Conservation (phyloP, 2,113 vertebrate species). For the Oceanodroma tethys region DNA sequence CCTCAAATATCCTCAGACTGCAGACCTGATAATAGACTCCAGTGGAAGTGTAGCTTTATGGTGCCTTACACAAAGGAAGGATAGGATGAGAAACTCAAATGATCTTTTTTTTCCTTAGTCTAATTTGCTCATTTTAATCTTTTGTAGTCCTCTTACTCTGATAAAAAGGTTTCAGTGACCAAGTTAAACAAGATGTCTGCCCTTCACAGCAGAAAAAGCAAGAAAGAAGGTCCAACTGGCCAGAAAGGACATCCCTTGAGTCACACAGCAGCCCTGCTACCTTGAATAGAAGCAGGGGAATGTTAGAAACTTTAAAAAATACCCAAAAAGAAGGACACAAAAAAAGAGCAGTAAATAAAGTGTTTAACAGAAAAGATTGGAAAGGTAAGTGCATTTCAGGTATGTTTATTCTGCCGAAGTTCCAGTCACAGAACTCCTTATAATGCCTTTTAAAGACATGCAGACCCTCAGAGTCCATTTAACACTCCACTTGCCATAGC, state of each 20-base stretch:
- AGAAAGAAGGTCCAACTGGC: not conserved
- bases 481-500: not conserved
- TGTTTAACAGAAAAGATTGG: not conserved
- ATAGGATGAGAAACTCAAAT: not conserved
- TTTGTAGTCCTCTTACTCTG: not conserved
- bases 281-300: not conserved
- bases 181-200: not conserved
- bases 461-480: not conserved
- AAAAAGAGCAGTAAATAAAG: not conserved
- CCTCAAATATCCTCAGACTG: rapidly evolving
- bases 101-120: not conserved
- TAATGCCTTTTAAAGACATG: rapidly evolving
- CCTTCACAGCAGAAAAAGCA: not conserved
- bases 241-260: not conserved
- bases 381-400: not conserved
- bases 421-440: rapidly evolving
- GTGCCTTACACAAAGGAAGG: not conserved
- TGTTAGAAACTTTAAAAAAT: not conserved
- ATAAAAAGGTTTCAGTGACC: not conserved
- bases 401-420: rapidly evolving
- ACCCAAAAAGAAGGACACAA: not conserved
- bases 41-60: rapidly evolving
- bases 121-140: not conserved
- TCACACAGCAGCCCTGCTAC: not conserved
- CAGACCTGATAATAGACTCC: not conserved